Percentiles rank a stretch among this genome's conserved stretches.
These are phyloP conservation scores for Drosophila sproati DNA, from an alignment of 1,140 invertebrate species.

Conservation along the genomic window DNA sequence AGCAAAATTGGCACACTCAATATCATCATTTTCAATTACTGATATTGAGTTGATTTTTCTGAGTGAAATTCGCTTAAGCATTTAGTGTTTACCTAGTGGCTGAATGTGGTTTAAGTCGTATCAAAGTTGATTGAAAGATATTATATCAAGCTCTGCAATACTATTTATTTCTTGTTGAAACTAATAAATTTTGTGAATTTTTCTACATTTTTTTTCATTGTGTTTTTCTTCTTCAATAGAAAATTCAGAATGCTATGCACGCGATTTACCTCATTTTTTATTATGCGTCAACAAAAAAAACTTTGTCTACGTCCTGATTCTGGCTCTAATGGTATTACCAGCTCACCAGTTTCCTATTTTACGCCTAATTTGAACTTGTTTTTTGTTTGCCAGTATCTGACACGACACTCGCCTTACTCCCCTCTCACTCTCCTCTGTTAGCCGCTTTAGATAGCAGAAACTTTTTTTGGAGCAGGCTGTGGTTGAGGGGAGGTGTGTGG, in stretches of 20 bases:
- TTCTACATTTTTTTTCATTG: not conserved
- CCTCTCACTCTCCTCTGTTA: not conserved
- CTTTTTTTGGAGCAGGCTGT: not conserved
- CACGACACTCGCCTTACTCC: not conserved
- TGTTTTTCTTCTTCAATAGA: too few species aligned
- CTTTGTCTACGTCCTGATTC: conserved; percentile 1
- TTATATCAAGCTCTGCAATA: too few species aligned
- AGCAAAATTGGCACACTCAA: too few species aligned
- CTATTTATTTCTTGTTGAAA: not conserved
- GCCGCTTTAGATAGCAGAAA: conserved; percentile 19
- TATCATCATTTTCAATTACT: too few species aligned
- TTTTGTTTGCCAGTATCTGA: conserved; percentile 22
- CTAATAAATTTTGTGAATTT: conserved; percentile 19
- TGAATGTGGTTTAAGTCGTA: too few species aligned
- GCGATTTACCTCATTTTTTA: conserved; percentile 8
- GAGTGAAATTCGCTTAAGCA: too few species aligned
- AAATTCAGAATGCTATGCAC: conserved; percentile 3
- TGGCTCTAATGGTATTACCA: not conserved
- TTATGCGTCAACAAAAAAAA: conserved; percentile 6
- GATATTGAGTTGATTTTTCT: too few species aligned
- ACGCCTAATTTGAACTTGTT: conserved; percentile 56
- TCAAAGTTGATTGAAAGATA: too few species aligned
- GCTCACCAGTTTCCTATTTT: conserved; percentile 27
- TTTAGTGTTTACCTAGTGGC: too few species aligned
- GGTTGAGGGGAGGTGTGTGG: too few species aligned